Evolutionary conservation across 1,140 invertebrate genomes (phyloP), one percentile per base, ranked within the genome.

Genomic region (Drosophila saltans): DNA sequence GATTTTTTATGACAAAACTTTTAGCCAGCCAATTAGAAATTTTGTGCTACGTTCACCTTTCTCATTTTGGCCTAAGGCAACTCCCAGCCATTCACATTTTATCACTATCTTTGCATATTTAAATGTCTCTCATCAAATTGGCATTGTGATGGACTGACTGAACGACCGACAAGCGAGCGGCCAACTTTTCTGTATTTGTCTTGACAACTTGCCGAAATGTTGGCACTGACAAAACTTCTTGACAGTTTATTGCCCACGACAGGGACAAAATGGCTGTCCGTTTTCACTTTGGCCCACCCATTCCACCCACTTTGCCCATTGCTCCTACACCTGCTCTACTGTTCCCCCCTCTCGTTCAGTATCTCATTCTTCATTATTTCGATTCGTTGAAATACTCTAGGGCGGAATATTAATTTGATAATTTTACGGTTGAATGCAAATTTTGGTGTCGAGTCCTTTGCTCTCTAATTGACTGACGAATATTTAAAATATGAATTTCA

Each of bases 401-500:
- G 69, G 73, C 84, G 81, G 83, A 86, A 88, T 86, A 82, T 86
- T 86, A 86, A 86, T 86, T 86, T 86, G 83, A 86, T 88, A 86
- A 86, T 86, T 86, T 86, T 65, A 80, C 84, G 77, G 84, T 76
- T 72, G 83, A 86, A 89, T 86, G 83, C 83, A 88, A 86, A 86
- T 86, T 88, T 69, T 30, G 80, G 80, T 88, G 83, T 86, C 83
- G 83, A 83, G 83, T 86, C 83, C 72, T 88, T 86, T 82, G 69
- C 72, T 80, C 80, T 72, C 80, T 86, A 86, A 86, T 86, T 88
- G 83, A 86, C 83, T 86, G 84, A 80, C 80, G 83, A 86, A 86
- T 86, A 82, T 82, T 83, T 86, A 71, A 86, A 86, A 86, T 88
- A 88, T 86, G 80, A 86, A 88, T 86, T 83, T 83, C 83, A 86